Conservation (phyloP, 2,113 vertebrate genomes). For the Copsychus sechellarum region DNA sequence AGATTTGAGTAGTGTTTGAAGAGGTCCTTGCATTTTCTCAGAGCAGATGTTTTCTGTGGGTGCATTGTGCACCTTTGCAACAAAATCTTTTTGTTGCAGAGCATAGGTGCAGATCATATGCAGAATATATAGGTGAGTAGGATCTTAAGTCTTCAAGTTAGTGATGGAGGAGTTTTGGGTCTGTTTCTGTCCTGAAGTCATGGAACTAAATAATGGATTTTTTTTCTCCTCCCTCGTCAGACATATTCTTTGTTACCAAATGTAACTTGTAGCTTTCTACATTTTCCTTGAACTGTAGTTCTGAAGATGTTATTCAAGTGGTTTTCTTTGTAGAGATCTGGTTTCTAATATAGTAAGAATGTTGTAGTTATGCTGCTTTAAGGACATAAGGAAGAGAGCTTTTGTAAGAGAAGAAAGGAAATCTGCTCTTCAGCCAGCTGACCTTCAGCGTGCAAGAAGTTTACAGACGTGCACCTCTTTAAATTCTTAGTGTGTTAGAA, state of each 20-base stretch:
- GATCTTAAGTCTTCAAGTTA: neutral
- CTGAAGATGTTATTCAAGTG: neutral
- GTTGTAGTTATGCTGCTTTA: neutral
- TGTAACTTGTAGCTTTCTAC: neutral
- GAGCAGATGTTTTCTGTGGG: neutral
- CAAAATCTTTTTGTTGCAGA: neutral
- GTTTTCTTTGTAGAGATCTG: neutral
- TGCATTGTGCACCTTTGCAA: accelerated
- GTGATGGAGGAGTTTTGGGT: neutral
- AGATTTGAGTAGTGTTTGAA: neutral
- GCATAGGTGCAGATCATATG: neutral
- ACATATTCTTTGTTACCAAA: neutral
- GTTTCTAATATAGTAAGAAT: neutral
- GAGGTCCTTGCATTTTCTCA: neutral
- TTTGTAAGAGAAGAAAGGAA: neutral
- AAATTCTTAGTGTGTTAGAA: neutral
- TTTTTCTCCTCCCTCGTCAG: neutral
- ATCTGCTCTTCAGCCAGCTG: neutral
- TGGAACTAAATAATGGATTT: neutral
- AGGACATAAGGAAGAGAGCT: neutral
- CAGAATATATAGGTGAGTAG: neutral
- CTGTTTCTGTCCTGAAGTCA: neutral
- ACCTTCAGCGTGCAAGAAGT: neutral
- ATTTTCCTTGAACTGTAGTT: neutral
- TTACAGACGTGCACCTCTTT: neutral